phyloP scores from a whole-genome alignment of 2,797 vertebrate species.

The Gymnoscopelus braueri region DNA sequence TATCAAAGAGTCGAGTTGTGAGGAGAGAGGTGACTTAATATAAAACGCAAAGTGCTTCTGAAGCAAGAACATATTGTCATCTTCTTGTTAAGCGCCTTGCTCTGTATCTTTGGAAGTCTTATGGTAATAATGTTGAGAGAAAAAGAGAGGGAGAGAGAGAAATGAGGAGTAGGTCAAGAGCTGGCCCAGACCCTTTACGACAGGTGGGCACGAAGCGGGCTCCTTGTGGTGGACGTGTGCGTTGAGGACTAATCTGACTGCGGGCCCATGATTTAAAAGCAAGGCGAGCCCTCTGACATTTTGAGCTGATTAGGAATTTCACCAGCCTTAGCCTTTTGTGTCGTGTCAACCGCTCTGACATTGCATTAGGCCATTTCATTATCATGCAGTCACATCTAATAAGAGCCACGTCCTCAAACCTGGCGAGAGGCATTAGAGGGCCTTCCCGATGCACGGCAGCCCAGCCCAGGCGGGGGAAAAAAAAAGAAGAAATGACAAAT shows the following conservation, averaged over 20 bases:
- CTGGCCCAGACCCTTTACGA: conserved; percentile 41
- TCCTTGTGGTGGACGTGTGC: conserved; percentile 64
- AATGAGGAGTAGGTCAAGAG: conserved; percentile 36
- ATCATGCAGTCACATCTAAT: conserved; percentile 81
- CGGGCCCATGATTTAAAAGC: conserved; percentile 64
- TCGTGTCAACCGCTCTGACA: conserved; percentile 76
- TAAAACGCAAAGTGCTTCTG: too few species aligned
- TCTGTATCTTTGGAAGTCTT: conserved; percentile 14
- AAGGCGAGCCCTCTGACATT: conserved; percentile 76
- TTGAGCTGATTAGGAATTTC: conserved; percentile 81
- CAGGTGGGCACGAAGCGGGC: conserved; percentile 45
- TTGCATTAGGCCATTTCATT: conserved; percentile 77
- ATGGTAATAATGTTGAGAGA: conserved; percentile 18
- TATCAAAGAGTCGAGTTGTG: neutral
- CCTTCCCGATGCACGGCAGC: conserved; percentile 62
- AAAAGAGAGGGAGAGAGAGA: neutral
- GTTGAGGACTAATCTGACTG: conserved; percentile 64
- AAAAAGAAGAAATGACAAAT: conserved; percentile 53
- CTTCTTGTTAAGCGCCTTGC: neutral
- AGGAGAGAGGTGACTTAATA: too few species aligned
- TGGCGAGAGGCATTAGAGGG: conserved; percentile 50
- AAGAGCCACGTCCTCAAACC: conserved; percentile 65
- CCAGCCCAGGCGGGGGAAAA: conserved; percentile 17
- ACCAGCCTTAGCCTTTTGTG: conserved; percentile 73
- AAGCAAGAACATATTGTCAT: neutral